phyloP scores from a whole-genome alignment of 2,113 vertebrate species.

The Perca schrenkii region DNA sequence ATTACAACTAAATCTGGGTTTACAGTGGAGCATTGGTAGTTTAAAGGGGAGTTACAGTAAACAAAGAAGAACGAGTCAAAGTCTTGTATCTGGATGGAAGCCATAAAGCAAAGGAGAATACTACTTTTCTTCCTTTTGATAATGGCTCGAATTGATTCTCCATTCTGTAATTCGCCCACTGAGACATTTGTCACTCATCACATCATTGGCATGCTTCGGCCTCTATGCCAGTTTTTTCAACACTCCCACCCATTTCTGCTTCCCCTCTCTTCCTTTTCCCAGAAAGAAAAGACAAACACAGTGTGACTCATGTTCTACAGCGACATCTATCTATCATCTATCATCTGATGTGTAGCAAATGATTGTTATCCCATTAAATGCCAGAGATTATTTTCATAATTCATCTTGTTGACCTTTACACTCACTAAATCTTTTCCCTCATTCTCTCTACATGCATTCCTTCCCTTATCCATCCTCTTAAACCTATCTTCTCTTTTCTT shows the following conservation, averaged over 20 bases:
- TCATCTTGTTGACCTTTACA: slow-evolving; percentile 17
- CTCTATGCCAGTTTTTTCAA: slow-evolving; percentile 8
- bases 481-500: not conserved
- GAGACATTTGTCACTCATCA: slow-evolving; percentile 41
- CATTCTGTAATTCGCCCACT: slow-evolving; percentile 45
- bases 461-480: slow-evolving; percentile 13
- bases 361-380: slow-evolving; percentile 40
- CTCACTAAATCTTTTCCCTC: not conserved
- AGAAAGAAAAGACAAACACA: slow-evolving; percentile 44
- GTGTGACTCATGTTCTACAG: slow-evolving; percentile 54
- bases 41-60: not conserved
- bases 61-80: not conserved
- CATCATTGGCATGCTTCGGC: slow-evolving; percentile 39
- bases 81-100: not conserved
- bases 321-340: not conserved
- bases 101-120: not conserved
- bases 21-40: not conserved
- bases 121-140: not conserved
- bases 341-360: slow-evolving; percentile 40
- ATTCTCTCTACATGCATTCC: not conserved
- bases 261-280: slow-evolving; percentile 48
- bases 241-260: slow-evolving; percentile 29
- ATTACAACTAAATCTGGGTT: too few relatives aligned
- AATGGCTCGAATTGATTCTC: slow-evolving; percentile 23
- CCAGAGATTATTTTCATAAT: slow-evolving; percentile 39